A percentile compares a stretch with the other conserved stretches of the same genome.
Evolutionary conservation across 2,888 invertebrate species (phyloP).

Genomic region (Zonitis immaculata): DNA sequence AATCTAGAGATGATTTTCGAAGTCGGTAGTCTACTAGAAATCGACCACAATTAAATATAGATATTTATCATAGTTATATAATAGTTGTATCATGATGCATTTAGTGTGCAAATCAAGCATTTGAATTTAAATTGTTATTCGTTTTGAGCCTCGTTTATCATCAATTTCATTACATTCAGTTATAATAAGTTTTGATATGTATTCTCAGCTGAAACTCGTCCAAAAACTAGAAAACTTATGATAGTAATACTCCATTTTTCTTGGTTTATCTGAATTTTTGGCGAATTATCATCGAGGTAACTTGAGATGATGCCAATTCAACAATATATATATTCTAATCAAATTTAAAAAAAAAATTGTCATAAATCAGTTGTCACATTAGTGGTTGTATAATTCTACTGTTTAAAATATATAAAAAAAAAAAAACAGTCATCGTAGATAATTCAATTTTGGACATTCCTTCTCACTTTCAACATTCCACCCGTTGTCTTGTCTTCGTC

Average conservation of each 20-base stretch:
- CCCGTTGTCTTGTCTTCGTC: slow-evolving; percentile 32
- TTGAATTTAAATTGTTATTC: background rate
- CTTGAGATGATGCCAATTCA: too few relatives aligned
- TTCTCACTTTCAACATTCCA: slow-evolving; percentile 37
- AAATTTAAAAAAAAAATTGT: too few relatives aligned
- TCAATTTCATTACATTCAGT: background rate
- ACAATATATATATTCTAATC: too few relatives aligned
- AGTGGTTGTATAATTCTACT: background rate
- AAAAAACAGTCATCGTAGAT: slow-evolving; percentile 5
- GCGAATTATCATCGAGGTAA: background rate
- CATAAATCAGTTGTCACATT: too few relatives aligned
- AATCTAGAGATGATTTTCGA: too few relatives aligned
- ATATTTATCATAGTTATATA: too few relatives aligned
- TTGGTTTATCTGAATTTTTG: background rate
- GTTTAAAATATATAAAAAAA: slow-evolving; percentile 24
- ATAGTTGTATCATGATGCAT: background rate
- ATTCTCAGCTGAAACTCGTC: background rate
- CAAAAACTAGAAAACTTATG: background rate
- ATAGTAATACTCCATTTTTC: background rate
- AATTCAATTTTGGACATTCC: slow-evolving; percentile 28
- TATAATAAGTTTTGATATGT: background rate
- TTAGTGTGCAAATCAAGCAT: background rate
- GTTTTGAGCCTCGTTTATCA: background rate
- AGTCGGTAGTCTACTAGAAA: too few relatives aligned
- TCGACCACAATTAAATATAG: too few relatives aligned